Conservation (phyloP, 35 echinoderm and acorn worm species). For the Lytechinus pictus region DNA sequence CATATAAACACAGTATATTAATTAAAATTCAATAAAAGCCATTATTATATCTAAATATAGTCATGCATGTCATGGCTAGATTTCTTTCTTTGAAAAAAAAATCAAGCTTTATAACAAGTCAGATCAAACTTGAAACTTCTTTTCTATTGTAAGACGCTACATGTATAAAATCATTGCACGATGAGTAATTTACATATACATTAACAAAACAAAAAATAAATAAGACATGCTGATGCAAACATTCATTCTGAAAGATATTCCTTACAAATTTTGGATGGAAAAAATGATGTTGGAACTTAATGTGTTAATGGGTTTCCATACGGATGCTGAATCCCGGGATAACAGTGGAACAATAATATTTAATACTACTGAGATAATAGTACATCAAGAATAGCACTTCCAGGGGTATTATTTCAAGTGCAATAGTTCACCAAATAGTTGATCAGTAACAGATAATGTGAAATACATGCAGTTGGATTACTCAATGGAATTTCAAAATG, state of each 20-base stretch:
- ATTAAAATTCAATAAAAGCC: neutral
- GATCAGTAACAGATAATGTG: too few relatives aligned
- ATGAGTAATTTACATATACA: neutral
- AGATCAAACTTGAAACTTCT: neutral
- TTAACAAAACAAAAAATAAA: neutral
- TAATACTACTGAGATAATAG: too few relatives aligned
- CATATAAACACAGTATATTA: neutral
- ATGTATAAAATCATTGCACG: slow-evolving; percentile 2
- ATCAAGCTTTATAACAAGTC: neutral
- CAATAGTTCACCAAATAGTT: too few relatives aligned
- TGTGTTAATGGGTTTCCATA: neutral
- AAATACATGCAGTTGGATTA: too few relatives aligned
- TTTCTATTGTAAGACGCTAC: neutral
- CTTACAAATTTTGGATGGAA: neutral
- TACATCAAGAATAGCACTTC: too few relatives aligned
- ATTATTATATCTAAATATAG: neutral
- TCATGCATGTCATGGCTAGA: neutral
- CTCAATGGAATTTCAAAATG: neutral
- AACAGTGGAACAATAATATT: too few relatives aligned
- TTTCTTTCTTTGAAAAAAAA: neutral
- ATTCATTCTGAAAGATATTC: neutral
- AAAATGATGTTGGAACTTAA: neutral
- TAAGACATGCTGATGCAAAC: neutral
- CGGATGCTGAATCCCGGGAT: too few relatives aligned
- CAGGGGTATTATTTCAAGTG: too few relatives aligned